Evolutionary conservation across 2,888 invertebrate species (phyloP).

Genomic region (Cataglyphis albicans): DNA sequence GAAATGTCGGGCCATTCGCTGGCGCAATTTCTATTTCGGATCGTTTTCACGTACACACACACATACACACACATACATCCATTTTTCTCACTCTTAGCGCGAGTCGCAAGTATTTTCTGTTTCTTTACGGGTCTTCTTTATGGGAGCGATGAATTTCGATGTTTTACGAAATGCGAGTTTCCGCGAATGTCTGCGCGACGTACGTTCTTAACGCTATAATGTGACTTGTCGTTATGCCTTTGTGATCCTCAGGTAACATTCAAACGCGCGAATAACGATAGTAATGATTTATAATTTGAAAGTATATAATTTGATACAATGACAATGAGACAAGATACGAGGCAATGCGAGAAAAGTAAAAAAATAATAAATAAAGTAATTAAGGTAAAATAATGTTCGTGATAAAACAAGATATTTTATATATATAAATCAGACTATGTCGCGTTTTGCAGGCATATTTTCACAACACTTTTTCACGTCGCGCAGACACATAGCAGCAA

Average conservation of each 20-base stretch:
- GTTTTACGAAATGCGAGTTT: slow-evolving; percentile 72
- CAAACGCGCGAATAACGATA: slow-evolving; percentile 11
- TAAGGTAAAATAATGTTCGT: background rate
- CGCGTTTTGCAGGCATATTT: slow-evolving; percentile 36
- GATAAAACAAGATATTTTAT: background rate
- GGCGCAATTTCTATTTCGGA: slow-evolving; percentile 26
- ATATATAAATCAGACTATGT: background rate
- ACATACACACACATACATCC: background rate
- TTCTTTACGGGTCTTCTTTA: slow-evolving; percentile 15
- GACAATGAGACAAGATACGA: background rate
- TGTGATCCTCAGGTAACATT: slow-evolving; percentile 34
- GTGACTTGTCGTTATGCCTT: slow-evolving; percentile 39
- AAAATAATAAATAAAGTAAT: background rate
- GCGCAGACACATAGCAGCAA: slow-evolving; percentile 68
- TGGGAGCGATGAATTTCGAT: slow-evolving; percentile 74
- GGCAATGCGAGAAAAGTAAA: background rate
- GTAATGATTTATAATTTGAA: background rate
- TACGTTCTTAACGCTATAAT: slow-evolving; percentile 54
- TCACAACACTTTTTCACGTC: slow-evolving; percentile 55
- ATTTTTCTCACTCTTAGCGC: slow-evolving; percentile 15
- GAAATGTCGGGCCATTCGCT: slow-evolving; percentile 13
- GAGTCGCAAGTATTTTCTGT: slow-evolving; percentile 23
- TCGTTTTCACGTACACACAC: slow-evolving; percentile 8
- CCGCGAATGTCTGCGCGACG: slow-evolving; percentile 68
- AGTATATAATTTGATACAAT: background rate